Conservation (phyloP, 2,888 invertebrate species). For the Dendrolimus houi region DNA sequence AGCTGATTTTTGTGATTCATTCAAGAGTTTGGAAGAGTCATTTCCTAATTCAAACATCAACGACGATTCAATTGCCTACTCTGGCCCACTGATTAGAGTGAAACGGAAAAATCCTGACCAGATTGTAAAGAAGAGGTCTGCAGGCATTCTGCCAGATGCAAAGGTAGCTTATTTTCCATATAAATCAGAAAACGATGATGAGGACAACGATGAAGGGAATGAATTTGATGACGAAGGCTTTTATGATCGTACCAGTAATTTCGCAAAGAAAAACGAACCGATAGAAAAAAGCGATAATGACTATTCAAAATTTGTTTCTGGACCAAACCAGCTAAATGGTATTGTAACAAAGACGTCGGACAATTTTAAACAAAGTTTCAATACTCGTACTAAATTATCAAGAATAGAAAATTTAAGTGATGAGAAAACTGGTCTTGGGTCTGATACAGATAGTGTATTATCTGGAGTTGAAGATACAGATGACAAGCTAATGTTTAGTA, state of each 20-base stretch:
- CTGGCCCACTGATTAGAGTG: constrained; percentile 53
- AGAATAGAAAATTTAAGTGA: constrained; percentile 5
- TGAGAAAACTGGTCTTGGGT: constrained; percentile 41
- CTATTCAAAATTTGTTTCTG: neutral
- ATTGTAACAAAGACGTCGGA: neutral
- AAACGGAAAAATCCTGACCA: constrained; percentile 48
- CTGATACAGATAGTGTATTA: constrained; percentile 54
- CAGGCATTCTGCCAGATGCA: constrained; percentile 38
- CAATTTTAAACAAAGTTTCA: neutral
- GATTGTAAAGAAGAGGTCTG: constrained; percentile 41
- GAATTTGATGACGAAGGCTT: constrained; percentile 70
- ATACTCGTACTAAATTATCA: neutral
- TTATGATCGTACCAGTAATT: constrained; percentile 53
- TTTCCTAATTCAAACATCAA: constrained; percentile 47
- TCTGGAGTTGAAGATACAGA: constrained; percentile 56
- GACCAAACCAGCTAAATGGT: neutral
- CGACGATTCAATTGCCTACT: constrained; percentile 32
- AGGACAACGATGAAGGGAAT: constrained; percentile 63
- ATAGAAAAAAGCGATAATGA: neutral
- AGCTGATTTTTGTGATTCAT: constrained; percentile 32
- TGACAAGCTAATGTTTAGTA: constrained; percentile 56
- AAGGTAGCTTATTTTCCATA: constrained; percentile 54
- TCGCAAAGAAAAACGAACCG: constrained; percentile 19
- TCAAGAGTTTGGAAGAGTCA: constrained; percentile 60
- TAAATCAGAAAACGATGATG: constrained; percentile 54